Conservation (phyloP, 35 echinoderm and acorn worm genomes). For the Hemicentrotus pulcherrimus region DNA sequence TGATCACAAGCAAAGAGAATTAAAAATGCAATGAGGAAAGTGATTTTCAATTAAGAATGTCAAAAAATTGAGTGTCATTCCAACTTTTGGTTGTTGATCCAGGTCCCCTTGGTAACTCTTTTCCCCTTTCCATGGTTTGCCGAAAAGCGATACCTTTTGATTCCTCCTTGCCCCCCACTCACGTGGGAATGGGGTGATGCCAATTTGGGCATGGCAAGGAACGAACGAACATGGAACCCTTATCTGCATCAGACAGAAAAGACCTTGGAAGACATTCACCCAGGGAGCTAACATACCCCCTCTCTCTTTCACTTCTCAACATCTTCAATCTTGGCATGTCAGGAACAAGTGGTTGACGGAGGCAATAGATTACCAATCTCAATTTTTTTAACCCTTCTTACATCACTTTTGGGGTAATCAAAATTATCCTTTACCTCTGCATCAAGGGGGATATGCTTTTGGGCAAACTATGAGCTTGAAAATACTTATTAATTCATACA, state of each 20-base stretch:
- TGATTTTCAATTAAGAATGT: neutral
- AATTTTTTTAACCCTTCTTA: neutral
- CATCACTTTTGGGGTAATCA: neutral
- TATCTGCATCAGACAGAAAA: neutral
- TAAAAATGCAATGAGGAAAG: neutral
- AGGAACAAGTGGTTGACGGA: neutral
- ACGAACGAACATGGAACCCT: neutral
- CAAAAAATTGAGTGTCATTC: neutral
- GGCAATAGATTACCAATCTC: neutral
- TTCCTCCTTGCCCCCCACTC: conserved; percentile 14
- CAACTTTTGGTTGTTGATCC: conserved; percentile 1
- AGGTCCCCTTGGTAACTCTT: neutral
- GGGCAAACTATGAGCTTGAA: neutral
- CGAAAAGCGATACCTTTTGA: neutral
- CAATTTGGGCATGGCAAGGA: conserved; percentile 1
- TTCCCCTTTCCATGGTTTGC: neutral
- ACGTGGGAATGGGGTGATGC: conserved; percentile 7
- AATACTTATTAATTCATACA: no score
- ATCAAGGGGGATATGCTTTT: neutral
- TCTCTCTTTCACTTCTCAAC: neutral
- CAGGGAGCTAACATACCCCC: neutral
- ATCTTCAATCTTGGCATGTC: neutral
- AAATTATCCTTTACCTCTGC: neutral
- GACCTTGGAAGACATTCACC: conserved; percentile 29
- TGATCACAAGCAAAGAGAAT: neutral